Evolutionary conservation across 2,113 vertebrate genomes (phyloP), one percentile per base, ranked within the genome.

Genomic region (Cavia porcellus): DNA sequence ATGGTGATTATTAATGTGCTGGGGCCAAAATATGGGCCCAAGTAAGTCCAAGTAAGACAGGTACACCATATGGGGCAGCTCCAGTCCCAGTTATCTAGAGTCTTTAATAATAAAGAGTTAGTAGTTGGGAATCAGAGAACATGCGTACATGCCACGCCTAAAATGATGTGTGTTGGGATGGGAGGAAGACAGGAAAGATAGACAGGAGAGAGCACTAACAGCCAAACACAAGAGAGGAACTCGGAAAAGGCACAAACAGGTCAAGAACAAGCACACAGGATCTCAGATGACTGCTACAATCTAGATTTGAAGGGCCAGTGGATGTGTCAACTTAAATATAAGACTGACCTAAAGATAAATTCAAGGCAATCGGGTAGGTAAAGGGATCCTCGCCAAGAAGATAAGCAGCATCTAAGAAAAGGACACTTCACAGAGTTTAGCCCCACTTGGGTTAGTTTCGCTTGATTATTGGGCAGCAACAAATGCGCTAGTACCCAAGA

Each of bases 281-380:
- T 90, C 80, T 90, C n/a, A 25, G 82, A 55, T n/a, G 30, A 61
- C 1, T 85, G n/a, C 42, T 61, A 86, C 7, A 5, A 47, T 81
- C 59, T 47, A 70, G 55, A 66, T 66, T 80, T 81, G 86, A 70
- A 2, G 7, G 30, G 62, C 12, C 59, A 2, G 55, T 55, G 19
- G 28, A 35, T 30, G 4, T 84, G 14, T 75, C 66, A 62, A 80
- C 61, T 35, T 87, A 55, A 22, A 30, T 92, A 30, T 62, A 28
- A 81, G 50, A 32, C 17, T 55, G 38, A 30, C 77, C 80, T 80
- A 81, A 88, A 90, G 42, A 77, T 25, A 89, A 1, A 74, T 17
- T 79, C 57, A 94, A 89, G 84, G 86, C 66, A 85, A 61, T 47
- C 12, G 20, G 57, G 91, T 2, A 93, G 74, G 47, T 86, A 79